A percentile compares a stretch with the other conserved stretches of the same genome.
Conservation (phyloP, 2,888 invertebrate species). For the Patella depressa region DNA sequence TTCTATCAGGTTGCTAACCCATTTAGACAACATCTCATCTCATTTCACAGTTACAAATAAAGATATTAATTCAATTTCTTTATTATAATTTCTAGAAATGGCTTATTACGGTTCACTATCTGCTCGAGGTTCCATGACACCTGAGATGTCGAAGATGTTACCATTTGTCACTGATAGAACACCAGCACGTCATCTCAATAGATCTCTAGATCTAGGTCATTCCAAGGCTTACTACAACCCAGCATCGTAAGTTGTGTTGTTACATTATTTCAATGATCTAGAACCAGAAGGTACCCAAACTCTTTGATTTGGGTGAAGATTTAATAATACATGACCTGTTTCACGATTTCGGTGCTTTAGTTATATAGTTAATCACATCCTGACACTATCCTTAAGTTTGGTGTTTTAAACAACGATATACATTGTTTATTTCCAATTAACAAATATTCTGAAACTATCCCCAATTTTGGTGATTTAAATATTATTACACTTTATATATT, state of each 20-base stretch:
- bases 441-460: not conserved
- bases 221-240: conserved; percentile 69
- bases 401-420: not conserved
- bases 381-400: not conserved
- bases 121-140: conserved; percentile 38
- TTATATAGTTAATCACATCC: no score
- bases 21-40: no score
- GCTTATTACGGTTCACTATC: no score
- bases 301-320: no score
- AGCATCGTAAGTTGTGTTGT: conserved; percentile 57
- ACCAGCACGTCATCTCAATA: conserved; percentile 62
- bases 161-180: conserved; percentile 67
- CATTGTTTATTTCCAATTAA: not conserved
- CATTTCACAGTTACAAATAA: no score
- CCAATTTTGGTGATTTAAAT: not conserved
- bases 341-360: no score
- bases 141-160: conserved; percentile 63
- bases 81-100: no score
- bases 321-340: no score
- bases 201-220: conserved; percentile 61
- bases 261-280: no score
- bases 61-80: no score
- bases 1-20: no score
- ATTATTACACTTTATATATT: not conserved
- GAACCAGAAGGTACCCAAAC: no score